These are phyloP conservation scores for Pegea sp. DNA, from an alignment of 23 tunicate genomes.

Conservation along the genomic window DNA sequence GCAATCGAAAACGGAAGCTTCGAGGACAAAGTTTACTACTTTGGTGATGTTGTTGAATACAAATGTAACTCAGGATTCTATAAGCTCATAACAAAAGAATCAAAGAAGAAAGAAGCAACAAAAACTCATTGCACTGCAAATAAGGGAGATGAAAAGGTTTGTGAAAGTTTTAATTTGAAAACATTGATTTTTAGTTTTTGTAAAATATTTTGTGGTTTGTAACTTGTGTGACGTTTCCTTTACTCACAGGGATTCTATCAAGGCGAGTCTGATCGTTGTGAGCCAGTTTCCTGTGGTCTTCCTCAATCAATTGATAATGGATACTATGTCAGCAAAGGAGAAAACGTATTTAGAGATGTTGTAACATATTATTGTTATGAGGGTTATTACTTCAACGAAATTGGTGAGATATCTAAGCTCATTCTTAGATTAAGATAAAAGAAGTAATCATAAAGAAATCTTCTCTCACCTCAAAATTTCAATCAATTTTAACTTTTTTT, in stretches of 20 bases:
- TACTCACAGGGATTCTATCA: conserved; percentile 30
- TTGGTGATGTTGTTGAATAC: conserved; percentile 30
- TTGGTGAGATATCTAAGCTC: not conserved
- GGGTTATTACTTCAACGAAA: conserved; percentile 14
- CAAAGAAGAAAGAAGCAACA: no score
- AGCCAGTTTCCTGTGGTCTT: conserved; percentile 39
- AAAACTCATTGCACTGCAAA: conserved; percentile 20
- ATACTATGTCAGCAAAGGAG: conserved; percentile 8
- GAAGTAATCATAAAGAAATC: no score
- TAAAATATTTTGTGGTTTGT: not conserved
- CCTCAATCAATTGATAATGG: conserved; percentile 35
- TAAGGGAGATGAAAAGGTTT: conserved; percentile 15
- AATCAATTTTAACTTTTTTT: no score
- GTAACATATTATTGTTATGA: conserved; percentile 40
- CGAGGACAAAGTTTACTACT: conserved; percentile 3
- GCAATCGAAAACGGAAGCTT: conserved; percentile 4
- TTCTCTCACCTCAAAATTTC: no score
- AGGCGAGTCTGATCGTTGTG: conserved; percentile 27
- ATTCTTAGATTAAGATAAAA: no score
- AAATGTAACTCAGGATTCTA: conserved; percentile 15
- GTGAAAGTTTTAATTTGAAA: not conserved
- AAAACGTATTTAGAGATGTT: not conserved
- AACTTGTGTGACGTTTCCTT: not conserved
- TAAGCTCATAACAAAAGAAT: no score
- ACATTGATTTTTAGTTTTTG: not conserved